Conservation (phyloP, 30 jellyfish, hydroid and myxozoan genomes). For the Cassiopea xamachana region DNA sequence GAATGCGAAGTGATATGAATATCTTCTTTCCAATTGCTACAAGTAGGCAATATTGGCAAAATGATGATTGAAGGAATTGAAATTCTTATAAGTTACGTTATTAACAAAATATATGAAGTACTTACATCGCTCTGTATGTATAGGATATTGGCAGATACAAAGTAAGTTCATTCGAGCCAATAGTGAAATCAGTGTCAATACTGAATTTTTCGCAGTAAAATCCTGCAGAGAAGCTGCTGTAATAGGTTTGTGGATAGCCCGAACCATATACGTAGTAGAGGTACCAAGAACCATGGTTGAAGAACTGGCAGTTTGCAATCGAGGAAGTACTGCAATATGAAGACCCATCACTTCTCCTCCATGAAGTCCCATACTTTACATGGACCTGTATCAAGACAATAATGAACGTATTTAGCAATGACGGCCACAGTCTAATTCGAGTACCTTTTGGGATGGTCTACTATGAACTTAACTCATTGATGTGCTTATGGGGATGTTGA, state of each 20-base stretch:
- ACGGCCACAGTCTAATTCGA: too few relatives aligned
- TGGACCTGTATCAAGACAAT: slow-evolving; percentile 7
- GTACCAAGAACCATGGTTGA: slow-evolving; percentile 43
- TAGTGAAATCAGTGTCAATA: slow-evolving; percentile 29
- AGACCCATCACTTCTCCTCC: slow-evolving; percentile 65
- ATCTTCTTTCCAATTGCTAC: too few relatives aligned
- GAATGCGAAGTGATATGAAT: too few relatives aligned
- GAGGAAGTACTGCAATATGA: slow-evolving; percentile 36
- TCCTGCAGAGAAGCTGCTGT: slow-evolving; percentile 48
- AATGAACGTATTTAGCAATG: too few relatives aligned
- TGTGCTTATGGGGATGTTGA: too few relatives aligned
- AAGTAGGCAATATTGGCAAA: too few relatives aligned
- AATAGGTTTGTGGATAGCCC: slow-evolving; percentile 4
- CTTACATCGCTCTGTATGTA: slow-evolving; percentile 42
- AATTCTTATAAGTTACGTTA: too few relatives aligned
- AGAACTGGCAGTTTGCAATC: slow-evolving; percentile 45
- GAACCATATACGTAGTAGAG: slow-evolving; percentile 12
- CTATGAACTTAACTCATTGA: too few relatives aligned
- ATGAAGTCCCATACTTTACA: slow-evolving; percentile 34
- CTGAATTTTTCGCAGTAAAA: slow-evolving; percentile 58
- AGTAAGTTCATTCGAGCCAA: slow-evolving; percentile 43
- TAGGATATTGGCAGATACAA: slow-evolving; percentile 43
- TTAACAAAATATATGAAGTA: neutral
- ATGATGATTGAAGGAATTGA: too few relatives aligned
- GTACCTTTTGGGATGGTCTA: too few relatives aligned